Percentiles rank a stretch among this genome's conserved stretches.
phyloP scores from a whole-genome alignment of 2,888 invertebrate species.

The Psococerastis gibbosa region DNA sequence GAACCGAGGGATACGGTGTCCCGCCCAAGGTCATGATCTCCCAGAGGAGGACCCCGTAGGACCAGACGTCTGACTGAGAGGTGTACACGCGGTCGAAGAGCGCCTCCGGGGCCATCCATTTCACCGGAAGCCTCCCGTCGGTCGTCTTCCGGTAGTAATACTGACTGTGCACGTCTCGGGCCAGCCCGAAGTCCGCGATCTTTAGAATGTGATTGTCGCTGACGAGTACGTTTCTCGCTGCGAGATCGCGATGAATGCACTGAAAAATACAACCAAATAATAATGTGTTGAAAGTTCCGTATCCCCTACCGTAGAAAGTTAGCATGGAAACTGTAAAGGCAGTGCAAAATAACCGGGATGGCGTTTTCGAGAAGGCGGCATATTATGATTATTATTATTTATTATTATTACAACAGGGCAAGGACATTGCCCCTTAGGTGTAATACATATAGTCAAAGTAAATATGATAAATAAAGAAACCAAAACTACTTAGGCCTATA shows the following conservation, averaged over 20 bases:
- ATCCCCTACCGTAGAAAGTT: too few species aligned
- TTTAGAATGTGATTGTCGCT: conserved; percentile 86
- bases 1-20: conserved; percentile 91
- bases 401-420: too few species aligned
- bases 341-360: too few species aligned
- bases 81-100: conserved; percentile 89
- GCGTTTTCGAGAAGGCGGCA: too few species aligned
- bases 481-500: too few species aligned
- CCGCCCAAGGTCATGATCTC: conserved; percentile 98
- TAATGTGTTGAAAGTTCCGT: too few species aligned
- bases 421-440: too few species aligned
- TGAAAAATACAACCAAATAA: conserved; percentile 30
- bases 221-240: conserved; percentile 92
- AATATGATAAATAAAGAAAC: too few species aligned
- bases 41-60: conserved; percentile 90
- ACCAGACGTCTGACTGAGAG: conserved; percentile 89
- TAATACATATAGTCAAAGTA: too few species aligned
- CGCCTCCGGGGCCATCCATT: conserved; percentile 99
- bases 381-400: too few species aligned
- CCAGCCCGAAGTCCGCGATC: conserved; percentile 96
- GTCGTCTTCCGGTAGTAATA: conserved; percentile 95
- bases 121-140: conserved; percentile 91
- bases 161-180: conserved; percentile 82
- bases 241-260: conserved; percentile 94
- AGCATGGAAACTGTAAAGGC: too few species aligned